Base-by-base conservation (phyloP, 2,888 invertebrate species). In the Megamerina dolium region DNA sequence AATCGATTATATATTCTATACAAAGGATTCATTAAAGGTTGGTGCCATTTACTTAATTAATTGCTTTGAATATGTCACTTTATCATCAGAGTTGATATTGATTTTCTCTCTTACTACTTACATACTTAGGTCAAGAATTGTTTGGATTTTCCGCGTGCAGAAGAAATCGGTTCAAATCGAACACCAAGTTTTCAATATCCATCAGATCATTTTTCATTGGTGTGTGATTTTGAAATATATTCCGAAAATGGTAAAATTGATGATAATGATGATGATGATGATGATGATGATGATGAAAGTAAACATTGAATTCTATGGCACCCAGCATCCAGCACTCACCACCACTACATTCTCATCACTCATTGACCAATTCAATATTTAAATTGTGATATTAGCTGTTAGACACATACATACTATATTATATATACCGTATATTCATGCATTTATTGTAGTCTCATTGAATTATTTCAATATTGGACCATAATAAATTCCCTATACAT, bases 191-290 rank as follows among this genome's bases (percentile, higher is more conserved):
- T 76, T 52, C 68, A 73, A 39, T 86, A 85, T 68, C 84, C 86
- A 1, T 86, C 85, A 2, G 87, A 87, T 73, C 87, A 87, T 62
- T 81, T 87, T 58, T 83, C 85, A 1, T 73, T 87, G 47, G 79
- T 81, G 40, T 79, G 80, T 60, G 83, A 83, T 66, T 78, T 83
- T 53, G 68, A 70, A 51, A 46, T 72, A 23, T n/a, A n/a, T n/a
- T n/a, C n/a, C n/a, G n/a, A n/a, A n/a, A n/a, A n/a, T n/a, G n/a
- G n/a, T n/a, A n/a, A n/a, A n/a, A n/a, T n/a, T n/a, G n/a, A n/a
- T n/a, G n/a, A n/a, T n/a, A n/a, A n/a, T n/a, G n/a, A n/a, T n/a
- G n/a, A n/a, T n/a, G n/a, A n/a, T n/a, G n/a, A n/a, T n/a, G n/a
- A n/a, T n/a, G n/a, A n/a, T n/a, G n/a, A n/a, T n/a, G n/a, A n/a